Evolutionary conservation across 1,140 invertebrate species (phyloP), one percentile per base, ranked within the genome.

Genomic region (Semibalanus balanoides): DNA sequence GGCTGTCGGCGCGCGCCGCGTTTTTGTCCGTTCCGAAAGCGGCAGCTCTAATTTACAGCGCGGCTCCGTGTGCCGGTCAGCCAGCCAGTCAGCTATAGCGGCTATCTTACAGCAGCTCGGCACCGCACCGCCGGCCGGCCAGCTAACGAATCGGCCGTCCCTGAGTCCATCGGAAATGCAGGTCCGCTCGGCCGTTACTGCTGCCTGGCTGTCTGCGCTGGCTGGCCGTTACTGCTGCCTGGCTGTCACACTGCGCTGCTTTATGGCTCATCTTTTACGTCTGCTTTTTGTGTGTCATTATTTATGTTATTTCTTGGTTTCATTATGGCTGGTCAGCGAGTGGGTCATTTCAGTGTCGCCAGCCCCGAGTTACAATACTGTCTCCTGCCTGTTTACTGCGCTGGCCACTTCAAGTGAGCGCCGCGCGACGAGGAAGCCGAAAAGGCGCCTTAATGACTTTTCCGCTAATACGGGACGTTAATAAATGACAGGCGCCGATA

Each of bases 191-290:
- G 51, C 51, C 11, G 51, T 64, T 22, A 64, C 11, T 1, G 14
- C 51, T 3, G 51, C 51, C 51, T 40, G 17, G 5, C 35, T 40
- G 51, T 64, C 51, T 19, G 51, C 11, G 11, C 51, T 64, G 9
- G n/a, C n/a, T n/a, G 51, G 51, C 51, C 11, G 51, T 64, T 22
- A 64, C 11, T 1, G 14, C 51, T 3, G 51, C 51, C 51, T 40
- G 17, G 5, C 35, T 40, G 51, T 64, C 51, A 64, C 11, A 64
- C 51, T 19, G 51, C 11, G 11, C 51, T 64, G 9, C 51, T 64
- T 64, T 64, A 64, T 64, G 51, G 51, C 51, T 64, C 51, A 64
- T 64, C 51, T 64, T 25, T 64, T 64, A 64, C 51, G 51, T 64
- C 7, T 64, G 51, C 51, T 64, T 64, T 64, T 64, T 64, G 51